Percentiles rank a stretch among this genome's conserved stretches.
phyloP scores from a whole-genome alignment of 2,797 vertebrate species.

The Diglossa cyanea region DNA sequence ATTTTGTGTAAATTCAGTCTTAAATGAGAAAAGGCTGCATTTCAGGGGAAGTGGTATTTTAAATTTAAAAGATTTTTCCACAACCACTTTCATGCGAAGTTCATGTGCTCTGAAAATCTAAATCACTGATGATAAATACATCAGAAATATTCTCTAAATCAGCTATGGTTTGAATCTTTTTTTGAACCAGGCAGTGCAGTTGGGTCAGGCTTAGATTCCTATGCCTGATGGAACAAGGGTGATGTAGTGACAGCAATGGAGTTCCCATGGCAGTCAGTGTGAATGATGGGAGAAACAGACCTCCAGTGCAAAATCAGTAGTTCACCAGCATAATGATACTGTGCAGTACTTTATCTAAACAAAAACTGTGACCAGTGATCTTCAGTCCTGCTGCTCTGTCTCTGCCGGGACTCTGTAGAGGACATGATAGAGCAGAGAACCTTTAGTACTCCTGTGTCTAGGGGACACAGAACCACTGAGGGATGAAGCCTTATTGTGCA shows the following conservation, averaged over 20 bases:
- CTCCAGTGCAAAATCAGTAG: not conserved
- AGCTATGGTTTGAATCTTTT: not conserved
- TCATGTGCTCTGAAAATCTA: not conserved
- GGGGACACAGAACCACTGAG: rapidly evolving
- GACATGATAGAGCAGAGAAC: not conserved
- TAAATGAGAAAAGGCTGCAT: not conserved
- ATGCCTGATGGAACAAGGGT: not conserved
- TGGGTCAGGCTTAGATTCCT: not conserved
- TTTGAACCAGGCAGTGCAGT: not conserved
- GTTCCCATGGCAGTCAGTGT: not conserved
- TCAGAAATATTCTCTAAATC: not conserved
- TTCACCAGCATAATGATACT: not conserved
- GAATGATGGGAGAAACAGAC: not conserved
- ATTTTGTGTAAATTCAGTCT: not conserved
- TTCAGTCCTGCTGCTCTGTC: not conserved
- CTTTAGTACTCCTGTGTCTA: not conserved
- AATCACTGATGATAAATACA: not conserved
- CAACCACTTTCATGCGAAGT: not conserved
- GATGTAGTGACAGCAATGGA: not conserved
- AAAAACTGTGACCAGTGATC: not conserved
- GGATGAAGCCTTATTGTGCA: not conserved
- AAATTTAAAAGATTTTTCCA: not conserved
- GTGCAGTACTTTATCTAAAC: not conserved
- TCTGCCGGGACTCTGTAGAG: not conserved
- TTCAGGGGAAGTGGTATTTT: not conserved